Conservation (phyloP, 2,888 invertebrate species). For the Tiliacea citrago region DNA sequence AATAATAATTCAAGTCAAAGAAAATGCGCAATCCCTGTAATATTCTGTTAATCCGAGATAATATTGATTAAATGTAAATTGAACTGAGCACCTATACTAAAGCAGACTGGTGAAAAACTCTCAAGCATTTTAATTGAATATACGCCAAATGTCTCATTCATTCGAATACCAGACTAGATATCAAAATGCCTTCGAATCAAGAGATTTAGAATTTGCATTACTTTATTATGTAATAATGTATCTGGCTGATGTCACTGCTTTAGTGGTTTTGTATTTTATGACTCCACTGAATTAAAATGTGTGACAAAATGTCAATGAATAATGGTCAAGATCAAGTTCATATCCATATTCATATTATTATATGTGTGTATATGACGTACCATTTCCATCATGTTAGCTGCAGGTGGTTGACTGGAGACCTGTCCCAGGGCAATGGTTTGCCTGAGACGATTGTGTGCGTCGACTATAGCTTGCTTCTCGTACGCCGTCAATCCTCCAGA, state of each 20-base stretch:
- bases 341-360: constrained; percentile 53
- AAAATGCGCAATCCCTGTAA: neutral
- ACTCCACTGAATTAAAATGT: constrained; percentile 65
- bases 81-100: neutral
- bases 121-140: constrained; percentile 48
- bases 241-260: constrained; percentile 60
- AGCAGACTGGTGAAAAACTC: constrained; percentile 3
- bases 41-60: constrained; percentile 12
- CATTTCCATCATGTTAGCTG: constrained; percentile 97
- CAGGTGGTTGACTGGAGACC: constrained; percentile 94
- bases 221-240: constrained; percentile 50
- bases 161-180: constrained; percentile 38
- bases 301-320: constrained; percentile 59
- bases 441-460: constrained; percentile 95
- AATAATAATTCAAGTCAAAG: neutral
- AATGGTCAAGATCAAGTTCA: constrained; percentile 62
- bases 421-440: constrained; percentile 95
- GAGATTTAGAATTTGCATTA: constrained; percentile 50
- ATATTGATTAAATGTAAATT: constrained; percentile 11
- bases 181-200: constrained; percentile 37
- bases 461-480: constrained; percentile 94
- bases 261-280: constrained; percentile 59
- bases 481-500: constrained; percentile 93
- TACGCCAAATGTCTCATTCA: constrained; percentile 36
- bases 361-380: constrained; percentile 83